These are phyloP conservation scores for Drosophila paramelanica DNA, from an alignment of 2,888 invertebrate species.

Conservation along the genomic window DNA sequence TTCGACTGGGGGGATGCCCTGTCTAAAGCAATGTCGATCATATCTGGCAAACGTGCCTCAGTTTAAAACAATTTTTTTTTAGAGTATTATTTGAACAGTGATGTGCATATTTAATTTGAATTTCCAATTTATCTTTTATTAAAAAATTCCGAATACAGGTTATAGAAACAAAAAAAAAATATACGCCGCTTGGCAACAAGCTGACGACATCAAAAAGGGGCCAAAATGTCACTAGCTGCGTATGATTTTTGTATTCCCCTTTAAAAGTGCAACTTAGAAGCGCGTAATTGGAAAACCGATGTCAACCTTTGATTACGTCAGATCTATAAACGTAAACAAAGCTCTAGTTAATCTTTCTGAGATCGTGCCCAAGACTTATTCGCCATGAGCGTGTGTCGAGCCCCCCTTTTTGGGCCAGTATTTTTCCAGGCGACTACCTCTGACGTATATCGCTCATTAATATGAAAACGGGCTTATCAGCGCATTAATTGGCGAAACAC, in stretches of 20 bases:
- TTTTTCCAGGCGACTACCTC: constrained; percentile 15
- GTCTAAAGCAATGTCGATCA: background rate
- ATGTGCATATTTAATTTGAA: no score
- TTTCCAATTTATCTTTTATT: background rate
- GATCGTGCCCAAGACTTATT: constrained; percentile 15
- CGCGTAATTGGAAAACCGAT: constrained; percentile 17
- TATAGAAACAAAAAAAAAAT: constrained; percentile 2
- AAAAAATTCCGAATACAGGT: constrained; percentile 13
- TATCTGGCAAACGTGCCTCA: background rate
- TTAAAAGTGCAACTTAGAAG: constrained; percentile 2
- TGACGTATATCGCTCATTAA: constrained; percentile 14
- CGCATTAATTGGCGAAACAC: background rate
- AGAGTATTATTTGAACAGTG: no score
- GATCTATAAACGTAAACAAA: constrained; percentile 10
- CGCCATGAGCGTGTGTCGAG: constrained; percentile 20
- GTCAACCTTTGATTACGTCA: constrained; percentile 10
- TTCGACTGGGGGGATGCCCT: constrained; percentile 2
- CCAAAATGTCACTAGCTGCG: constrained; percentile 16
- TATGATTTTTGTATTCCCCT: constrained; percentile 12
- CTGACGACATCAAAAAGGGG: background rate
- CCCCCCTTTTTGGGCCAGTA: constrained; percentile 15
- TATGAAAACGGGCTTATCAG: constrained; percentile 32
- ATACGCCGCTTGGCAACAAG: constrained; percentile 32
- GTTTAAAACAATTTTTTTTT: no score
- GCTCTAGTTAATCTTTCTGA: background rate